A percentile compares a stretch with the other conserved stretches of the same genome.
phyloP scores from a whole-genome alignment of 1,140 invertebrate species.

The Meloidogyne chitwoodi region DNA sequence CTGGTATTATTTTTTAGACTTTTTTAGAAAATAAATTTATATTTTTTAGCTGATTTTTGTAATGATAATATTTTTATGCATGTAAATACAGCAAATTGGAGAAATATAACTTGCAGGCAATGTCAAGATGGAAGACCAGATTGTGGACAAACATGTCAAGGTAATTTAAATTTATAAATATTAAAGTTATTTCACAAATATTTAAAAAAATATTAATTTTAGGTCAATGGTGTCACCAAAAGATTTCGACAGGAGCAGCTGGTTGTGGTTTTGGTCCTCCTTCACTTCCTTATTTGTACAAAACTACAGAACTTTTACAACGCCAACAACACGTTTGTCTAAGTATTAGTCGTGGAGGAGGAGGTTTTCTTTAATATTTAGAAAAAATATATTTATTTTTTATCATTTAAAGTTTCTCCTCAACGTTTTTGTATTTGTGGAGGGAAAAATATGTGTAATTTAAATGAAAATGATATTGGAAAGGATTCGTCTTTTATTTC shows the following conservation, averaged over 20 bases:
- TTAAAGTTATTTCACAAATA: neutral
- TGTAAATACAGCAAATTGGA: slow-evolving; percentile 8
- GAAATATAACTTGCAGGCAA: slow-evolving; percentile 51
- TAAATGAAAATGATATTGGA: neutral
- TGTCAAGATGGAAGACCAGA: slow-evolving; percentile 41
- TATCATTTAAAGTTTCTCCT: neutral
- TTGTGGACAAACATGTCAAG: slow-evolving; percentile 42
- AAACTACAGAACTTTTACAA: slow-evolving; percentile 43
- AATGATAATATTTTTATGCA: slow-evolving; percentile 51
- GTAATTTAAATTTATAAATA: neutral
- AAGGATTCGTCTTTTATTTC: neutral
- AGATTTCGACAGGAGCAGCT: slow-evolving; percentile 37
- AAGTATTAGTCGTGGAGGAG: slow-evolving; percentile 31
- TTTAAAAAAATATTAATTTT: neutral
- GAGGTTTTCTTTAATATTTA: neutral
- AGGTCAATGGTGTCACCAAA: slow-evolving; percentile 54
- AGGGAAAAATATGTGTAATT: neutral
- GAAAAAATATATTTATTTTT: neutral
- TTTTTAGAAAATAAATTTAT: neutral
- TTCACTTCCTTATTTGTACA: slow-evolving; percentile 53
- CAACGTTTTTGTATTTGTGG: neutral
- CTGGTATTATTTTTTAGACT: neutral
- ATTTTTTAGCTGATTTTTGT: slow-evolving; percentile 35
- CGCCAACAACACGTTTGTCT: slow-evolving; percentile 46
- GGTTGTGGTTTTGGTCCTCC: slow-evolving; percentile 56